Conservation (phyloP, 1,140 invertebrate genomes). For the Drosophila bipectinata region DNA sequence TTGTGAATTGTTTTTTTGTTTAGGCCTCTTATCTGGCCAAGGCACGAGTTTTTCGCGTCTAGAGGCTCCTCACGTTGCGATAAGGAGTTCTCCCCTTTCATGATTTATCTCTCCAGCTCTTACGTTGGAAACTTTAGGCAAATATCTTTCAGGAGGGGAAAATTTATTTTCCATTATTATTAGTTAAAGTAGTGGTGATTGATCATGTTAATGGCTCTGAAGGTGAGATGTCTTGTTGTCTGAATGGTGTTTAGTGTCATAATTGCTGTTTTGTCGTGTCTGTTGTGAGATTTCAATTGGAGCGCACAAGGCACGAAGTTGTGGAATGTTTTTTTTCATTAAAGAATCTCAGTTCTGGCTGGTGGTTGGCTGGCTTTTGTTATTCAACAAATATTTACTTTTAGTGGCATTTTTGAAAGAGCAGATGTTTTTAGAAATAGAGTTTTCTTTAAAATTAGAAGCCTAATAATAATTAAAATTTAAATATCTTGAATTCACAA, state of each 20-base stretch:
- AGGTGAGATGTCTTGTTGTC: slow-evolving; percentile 27
- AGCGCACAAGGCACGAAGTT: slow-evolving; percentile 2
- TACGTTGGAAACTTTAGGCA: slow-evolving; percentile 2
- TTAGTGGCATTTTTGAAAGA: neutral
- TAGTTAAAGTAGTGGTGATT: slow-evolving; percentile 10
- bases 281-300: slow-evolving; percentile 25
- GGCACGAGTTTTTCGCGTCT: slow-evolving; percentile 16
- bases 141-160: slow-evolving; percentile 1
- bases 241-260: slow-evolving; percentile 9
- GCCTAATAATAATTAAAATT: neutral
- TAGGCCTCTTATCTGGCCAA: slow-evolving; percentile 3
- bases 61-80: slow-evolving; percentile 22
- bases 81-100: slow-evolving; percentile 19
- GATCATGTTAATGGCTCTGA: slow-evolving; percentile 37
- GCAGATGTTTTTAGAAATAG: neutral
- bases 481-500: neutral
- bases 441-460: too few relatives aligned
- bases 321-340: slow-evolving; percentile 15
- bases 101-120: slow-evolving; percentile 11
- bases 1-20: neutral
- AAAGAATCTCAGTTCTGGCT: slow-evolving; percentile 3
- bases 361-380: neutral
- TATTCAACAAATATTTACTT: neutral
- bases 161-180: slow-evolving; percentile 35
- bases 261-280: slow-evolving; percentile 28